phyloP scores from a whole-genome alignment of 1,140 invertebrate genomes.

The Brachionus manjavacas region DNA sequence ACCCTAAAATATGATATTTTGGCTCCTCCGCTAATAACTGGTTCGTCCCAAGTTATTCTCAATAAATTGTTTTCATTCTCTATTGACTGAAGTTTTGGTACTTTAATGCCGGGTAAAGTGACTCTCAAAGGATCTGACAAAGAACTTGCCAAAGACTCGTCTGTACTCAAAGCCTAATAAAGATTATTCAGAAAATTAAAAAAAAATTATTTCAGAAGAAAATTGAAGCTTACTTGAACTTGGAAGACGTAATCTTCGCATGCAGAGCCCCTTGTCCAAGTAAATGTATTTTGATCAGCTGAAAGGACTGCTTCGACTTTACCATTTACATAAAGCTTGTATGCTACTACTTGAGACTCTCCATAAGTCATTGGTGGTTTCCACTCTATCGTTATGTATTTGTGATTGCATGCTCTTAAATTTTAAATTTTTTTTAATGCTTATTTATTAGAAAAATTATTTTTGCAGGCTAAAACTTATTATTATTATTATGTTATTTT shows the following conservation, averaged over 20 bases:
- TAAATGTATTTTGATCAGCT: constrained; percentile 52
- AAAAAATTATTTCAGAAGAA: background rate
- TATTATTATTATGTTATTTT: no score
- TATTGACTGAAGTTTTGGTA: constrained; percentile 49
- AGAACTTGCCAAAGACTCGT: constrained; percentile 53
- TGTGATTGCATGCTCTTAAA: constrained; percentile 55
- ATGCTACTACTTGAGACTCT: constrained; percentile 54
- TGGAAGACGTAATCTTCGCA: constrained; percentile 57
- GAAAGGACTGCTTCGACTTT: constrained; percentile 52
- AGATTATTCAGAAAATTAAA: no score
- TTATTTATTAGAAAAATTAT: no score
- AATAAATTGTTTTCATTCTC: constrained; percentile 51
- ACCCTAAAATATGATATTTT: constrained; percentile 57
- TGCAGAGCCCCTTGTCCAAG: constrained; percentile 54
- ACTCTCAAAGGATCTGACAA: constrained; percentile 54
- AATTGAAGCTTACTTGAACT: constrained; percentile 49
- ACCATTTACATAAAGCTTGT: constrained; percentile 57
- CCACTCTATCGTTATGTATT: constrained; percentile 57
- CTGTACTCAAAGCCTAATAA: constrained; percentile 54
- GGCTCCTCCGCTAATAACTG: constrained; percentile 53
- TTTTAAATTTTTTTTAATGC: no score
- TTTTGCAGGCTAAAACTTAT: no score
- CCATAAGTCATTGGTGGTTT: constrained; percentile 55
- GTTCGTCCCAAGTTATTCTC: constrained; percentile 53
- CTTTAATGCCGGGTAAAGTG: constrained; percentile 53